Evolutionary conservation across 2,888 invertebrate genomes (phyloP), one percentile per base, ranked within the genome.

Genomic region (Poecilobothrus nobilitatus): DNA sequence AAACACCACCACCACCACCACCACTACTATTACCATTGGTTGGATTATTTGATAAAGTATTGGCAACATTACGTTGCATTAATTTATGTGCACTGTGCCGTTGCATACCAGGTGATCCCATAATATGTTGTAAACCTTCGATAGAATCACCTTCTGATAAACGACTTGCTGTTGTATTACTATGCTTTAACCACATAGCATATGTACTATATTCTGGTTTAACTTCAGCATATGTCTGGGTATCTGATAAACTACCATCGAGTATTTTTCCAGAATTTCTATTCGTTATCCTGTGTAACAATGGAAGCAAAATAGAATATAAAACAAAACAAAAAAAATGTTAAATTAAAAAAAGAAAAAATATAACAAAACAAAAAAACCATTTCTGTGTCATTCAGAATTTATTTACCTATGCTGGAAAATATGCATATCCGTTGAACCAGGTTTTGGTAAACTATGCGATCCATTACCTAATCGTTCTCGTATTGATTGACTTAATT

Each of bases 91-190:
- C 78, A 66, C 88, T 87, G 62, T 72, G 72, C 3, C 81, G 76
- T 22, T 78, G 74, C 78, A 81, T 76, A 73, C 93, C 87, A 76
- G 91, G 90, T 18, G 85, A 85, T 70, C 87, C 86, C 73, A 91
- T 88, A 18, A 53, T 53, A 53, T 53, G 53, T 77, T 92, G 91
- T 74, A 90, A 83, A 70, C 88, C 89, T 82, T 91, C 91, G 82
- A 95, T 88, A 76, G 94, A 92, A 81, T 96, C 96, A 69, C 95
- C 94, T 80, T 95, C 95, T 66, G 94, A 93, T 73, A 94, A 84
- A 69, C 90, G 86, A 72, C 89, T 89, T 73, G 89, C 88, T 71
- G 90, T 89, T 73, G 90, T 90, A 78, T 90, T 90, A 86, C 93
- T 93, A 82, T 94, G 93, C 79, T 93, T 87, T 76, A 93, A 84